These are phyloP conservation scores for Pilophorus perplexus DNA, from an alignment of 2,888 invertebrate species.

Conservation along the genomic window DNA sequence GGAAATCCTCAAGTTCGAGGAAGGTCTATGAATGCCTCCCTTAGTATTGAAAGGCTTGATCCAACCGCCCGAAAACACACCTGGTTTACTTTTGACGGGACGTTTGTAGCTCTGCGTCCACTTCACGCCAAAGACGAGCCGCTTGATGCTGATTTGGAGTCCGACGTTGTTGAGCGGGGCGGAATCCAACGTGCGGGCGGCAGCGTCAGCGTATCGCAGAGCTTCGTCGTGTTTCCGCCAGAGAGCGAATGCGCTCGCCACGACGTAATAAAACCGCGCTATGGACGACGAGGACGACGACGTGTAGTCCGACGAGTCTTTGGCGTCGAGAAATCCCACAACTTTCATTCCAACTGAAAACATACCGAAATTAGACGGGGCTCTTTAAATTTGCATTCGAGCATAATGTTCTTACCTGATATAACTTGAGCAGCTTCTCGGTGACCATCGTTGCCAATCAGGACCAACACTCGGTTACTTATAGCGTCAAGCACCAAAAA, in stretches of 20 bases:
- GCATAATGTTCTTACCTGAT: slow-evolving; percentile 3
- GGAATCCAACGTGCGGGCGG: not conserved
- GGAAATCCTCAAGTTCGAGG: too few species aligned
- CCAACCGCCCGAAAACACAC: too few species aligned
- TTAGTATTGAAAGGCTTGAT: too few species aligned
- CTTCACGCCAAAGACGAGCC: not conserved
- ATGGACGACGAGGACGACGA: not conserved
- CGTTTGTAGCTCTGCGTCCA: not conserved
- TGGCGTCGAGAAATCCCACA: not conserved
- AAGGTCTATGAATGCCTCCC: too few species aligned
- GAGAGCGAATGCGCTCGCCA: not conserved
- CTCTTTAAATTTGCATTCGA: not conserved
- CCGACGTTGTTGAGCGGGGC: slow-evolving; percentile 2
- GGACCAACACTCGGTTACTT: not conserved
- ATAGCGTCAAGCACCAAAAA: slow-evolving; percentile 5
- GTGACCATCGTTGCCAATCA: not conserved
- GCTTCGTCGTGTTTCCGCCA: slow-evolving; percentile 13
- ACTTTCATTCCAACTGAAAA: slow-evolving; percentile 14
- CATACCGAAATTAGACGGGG: not conserved
- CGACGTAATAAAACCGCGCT: slow-evolving; percentile 21
- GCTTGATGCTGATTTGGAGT: not conserved
- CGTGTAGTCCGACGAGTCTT: not conserved
- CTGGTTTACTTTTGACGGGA: not conserved
- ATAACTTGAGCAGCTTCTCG: not conserved
- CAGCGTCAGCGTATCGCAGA: not conserved